phyloP scores from a whole-genome alignment of 2,888 invertebrate species.

The Acrobeloides nanus region DNA sequence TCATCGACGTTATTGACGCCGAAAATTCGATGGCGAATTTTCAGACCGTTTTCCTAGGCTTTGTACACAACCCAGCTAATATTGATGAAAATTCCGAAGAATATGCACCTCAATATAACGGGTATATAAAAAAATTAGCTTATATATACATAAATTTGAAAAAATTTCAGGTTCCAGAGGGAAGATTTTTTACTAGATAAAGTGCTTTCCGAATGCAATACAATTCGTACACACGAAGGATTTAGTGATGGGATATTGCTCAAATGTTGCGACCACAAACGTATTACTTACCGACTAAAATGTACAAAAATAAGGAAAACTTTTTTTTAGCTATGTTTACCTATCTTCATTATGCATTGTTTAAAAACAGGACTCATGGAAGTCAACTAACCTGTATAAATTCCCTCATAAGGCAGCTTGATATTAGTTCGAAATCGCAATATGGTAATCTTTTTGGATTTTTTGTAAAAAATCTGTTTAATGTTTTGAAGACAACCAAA shows the following conservation, averaged over 20 bases:
- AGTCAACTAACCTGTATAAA: no score
- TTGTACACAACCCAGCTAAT: constrained; percentile 16
- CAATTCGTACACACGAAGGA: constrained; percentile 25
- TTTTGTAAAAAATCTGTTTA: no score
- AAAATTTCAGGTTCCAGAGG: constrained; percentile 29
- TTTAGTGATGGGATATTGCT: constrained; percentile 41
- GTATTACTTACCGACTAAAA: constrained; percentile 15
- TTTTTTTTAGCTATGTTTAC: constrained; percentile 45
- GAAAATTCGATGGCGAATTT: constrained; percentile 21
- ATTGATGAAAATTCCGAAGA: constrained; percentile 3
- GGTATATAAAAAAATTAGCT: constrained; percentile 14
- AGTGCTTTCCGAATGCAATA: constrained; percentile 41
- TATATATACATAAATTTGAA: constrained; percentile 8
- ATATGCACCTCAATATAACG: constrained; percentile 10
- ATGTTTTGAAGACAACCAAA: no score
- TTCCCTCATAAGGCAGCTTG: no score
- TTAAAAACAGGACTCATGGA: constrained; percentile 29
- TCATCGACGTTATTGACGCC: constrained; percentile 23
- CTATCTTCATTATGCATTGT: constrained; percentile 42
- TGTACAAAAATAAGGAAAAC: not conserved
- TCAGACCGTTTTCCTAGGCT: constrained; percentile 22
- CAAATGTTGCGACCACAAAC: constrained; percentile 45
- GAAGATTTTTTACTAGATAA: constrained; percentile 38
- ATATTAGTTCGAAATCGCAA: no score
- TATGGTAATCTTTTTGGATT: no score